A percentile compares a stretch with the other conserved stretches of the same genome.
These are phyloP conservation scores for Polyploca ridens DNA, from an alignment of 2,888 invertebrate species.

Conservation along the genomic window DNA sequence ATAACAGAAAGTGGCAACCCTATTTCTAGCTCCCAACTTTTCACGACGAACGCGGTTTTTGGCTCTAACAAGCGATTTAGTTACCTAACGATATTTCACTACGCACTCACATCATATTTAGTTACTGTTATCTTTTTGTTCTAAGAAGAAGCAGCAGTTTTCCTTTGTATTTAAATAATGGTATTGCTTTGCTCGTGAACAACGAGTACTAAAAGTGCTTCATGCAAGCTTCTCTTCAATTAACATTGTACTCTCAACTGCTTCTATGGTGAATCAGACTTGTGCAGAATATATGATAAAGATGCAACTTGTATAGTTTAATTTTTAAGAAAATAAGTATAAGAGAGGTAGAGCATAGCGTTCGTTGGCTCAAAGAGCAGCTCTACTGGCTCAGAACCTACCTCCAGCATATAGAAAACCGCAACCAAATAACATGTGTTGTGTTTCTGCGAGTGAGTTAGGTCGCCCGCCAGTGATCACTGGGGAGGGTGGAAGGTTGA, in stretches of 20 bases:
- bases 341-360: not conserved
- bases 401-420: no score
- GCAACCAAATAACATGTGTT: no score
- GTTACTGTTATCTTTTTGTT: not conserved
- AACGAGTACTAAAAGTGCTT: no score
- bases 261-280: not conserved
- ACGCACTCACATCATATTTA: not conserved
- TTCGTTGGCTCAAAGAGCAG: no score
- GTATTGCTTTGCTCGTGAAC: no score
- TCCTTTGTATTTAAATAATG: no score
- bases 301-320: no score
- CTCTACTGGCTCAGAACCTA: no score
- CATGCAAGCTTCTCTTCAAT: not conserved
- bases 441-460: no score
- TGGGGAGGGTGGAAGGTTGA: no score
- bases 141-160: not conserved
- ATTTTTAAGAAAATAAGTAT: not conserved
- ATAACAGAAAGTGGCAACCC: not conserved
- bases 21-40: not conserved
- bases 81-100: slow-evolving; percentile 2
- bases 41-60: slow-evolving; percentile 9
- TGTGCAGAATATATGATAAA: no score
- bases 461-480: no score
- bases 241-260: not conserved
- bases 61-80: slow-evolving; percentile 11